These are phyloP conservation scores for Oikopleura dioica DNA, from an alignment of 23 tunicate genomes.

Conservation along the genomic window DNA sequence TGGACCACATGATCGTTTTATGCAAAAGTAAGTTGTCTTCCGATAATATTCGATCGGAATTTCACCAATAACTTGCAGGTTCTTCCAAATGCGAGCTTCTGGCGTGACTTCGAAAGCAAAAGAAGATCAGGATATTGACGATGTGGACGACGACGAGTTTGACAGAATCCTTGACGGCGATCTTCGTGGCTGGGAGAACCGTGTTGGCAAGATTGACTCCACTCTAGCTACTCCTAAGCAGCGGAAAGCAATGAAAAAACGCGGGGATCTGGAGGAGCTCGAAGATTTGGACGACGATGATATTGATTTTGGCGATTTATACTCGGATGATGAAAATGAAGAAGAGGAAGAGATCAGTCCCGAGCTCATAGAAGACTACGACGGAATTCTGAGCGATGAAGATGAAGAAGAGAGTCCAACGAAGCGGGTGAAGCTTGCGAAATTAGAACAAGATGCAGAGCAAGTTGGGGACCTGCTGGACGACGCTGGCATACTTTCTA, in stretches of 20 bases:
- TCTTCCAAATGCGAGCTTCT: neutral
- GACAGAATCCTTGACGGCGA: no score
- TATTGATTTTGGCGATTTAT: neutral
- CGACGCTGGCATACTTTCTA: neutral
- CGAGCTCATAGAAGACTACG: neutral
- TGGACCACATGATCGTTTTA: neutral
- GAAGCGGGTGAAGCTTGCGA: no score
- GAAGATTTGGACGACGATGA: neutral
- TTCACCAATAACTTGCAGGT: no score
- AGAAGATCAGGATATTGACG: neutral
- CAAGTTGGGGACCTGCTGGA: neutral
- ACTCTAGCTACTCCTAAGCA: neutral
- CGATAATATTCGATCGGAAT: neutral
- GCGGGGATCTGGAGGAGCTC: neutral
- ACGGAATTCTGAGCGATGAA: neutral
- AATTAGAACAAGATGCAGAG: no score
- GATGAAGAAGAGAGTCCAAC: neutral
- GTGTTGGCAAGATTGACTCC: neutral
- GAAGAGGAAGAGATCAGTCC: neutral
- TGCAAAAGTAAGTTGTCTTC: neutral
- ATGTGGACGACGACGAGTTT: neutral
- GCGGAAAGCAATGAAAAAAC: neutral
- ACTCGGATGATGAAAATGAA: neutral
- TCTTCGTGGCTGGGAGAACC: neutral
- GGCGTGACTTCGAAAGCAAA: neutral